Conservation (phyloP, 2,888 invertebrate genomes). For the Melinopterus prodromus region DNA sequence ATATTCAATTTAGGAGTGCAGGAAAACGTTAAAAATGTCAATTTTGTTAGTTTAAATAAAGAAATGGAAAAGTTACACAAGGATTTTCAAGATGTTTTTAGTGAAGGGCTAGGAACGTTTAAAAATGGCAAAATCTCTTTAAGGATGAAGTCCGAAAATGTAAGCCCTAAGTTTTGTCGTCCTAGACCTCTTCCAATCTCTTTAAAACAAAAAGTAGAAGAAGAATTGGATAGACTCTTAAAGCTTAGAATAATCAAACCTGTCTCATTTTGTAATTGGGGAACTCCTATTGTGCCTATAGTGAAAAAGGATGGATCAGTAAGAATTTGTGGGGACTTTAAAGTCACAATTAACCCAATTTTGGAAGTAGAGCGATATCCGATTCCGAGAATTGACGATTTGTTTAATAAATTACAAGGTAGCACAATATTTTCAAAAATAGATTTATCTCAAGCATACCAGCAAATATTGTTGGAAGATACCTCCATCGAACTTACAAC, state of each 20-base stretch:
- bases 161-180: neutral
- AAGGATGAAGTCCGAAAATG: neutral
- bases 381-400: constrained; percentile 44
- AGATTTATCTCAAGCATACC: constrained; percentile 40
- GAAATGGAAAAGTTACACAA: neutral
- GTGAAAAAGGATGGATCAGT: constrained; percentile 33
- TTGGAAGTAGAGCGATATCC: constrained; percentile 44
- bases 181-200: neutral
- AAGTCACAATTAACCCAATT: constrained; percentile 42
- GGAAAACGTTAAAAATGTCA: neutral
- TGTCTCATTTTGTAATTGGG: neutral
- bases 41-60: neutral
- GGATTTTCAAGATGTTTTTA: neutral
- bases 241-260: neutral
- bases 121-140: neutral
- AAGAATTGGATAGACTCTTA: neutral
- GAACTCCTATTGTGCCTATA: neutral
- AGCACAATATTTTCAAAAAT: constrained; percentile 43
- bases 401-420: constrained; percentile 43
- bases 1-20: neutral
- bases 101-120: neutral
- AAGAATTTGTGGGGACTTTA: constrained; percentile 45
- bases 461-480: constrained; percentile 39
- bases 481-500: constrained; percentile 38
- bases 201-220: neutral